Percentiles rank a stretch among this genome's conserved stretches.
Evolutionary conservation across 2,113 vertebrate genomes (phyloP).

Genomic region (Actenoides lindsayi): DNA sequence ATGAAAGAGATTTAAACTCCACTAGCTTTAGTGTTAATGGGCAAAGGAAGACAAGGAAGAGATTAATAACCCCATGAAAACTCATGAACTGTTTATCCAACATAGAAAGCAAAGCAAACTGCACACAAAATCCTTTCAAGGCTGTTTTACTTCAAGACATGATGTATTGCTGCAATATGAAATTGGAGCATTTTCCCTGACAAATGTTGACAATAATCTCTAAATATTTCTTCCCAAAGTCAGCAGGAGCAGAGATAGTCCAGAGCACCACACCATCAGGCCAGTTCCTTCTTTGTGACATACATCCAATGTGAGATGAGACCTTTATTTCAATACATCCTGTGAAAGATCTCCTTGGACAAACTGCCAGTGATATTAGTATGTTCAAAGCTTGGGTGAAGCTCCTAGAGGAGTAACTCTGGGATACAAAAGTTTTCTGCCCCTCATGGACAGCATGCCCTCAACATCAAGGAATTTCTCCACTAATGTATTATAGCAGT

Average conservation of each 20-base stretch:
- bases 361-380: not conserved
- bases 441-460: not conserved
- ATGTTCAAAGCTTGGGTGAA: not conserved
- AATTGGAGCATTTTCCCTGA: not conserved
- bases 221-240: not conserved
- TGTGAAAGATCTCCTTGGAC: not conserved
- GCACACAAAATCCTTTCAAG: not conserved
- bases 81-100: not conserved
- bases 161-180: not conserved
- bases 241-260: not conserved
- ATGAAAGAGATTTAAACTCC: not conserved
- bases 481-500: not conserved
- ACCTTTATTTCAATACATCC: not conserved
- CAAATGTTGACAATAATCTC: not conserved
- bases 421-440: not conserved
- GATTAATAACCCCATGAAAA: not conserved
- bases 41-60: not conserved
- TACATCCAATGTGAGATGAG: not conserved
- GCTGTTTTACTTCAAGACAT: not conserved
- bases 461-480: not conserved
- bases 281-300: rapidly evolving
- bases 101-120: not conserved
- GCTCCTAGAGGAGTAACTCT: not conserved
- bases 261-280: not conserved
- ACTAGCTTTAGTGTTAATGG: not conserved